These are phyloP conservation scores for human DNA, from an alignment of 2,113 vertebrate genomes.

Conservation along the genomic window DNA sequence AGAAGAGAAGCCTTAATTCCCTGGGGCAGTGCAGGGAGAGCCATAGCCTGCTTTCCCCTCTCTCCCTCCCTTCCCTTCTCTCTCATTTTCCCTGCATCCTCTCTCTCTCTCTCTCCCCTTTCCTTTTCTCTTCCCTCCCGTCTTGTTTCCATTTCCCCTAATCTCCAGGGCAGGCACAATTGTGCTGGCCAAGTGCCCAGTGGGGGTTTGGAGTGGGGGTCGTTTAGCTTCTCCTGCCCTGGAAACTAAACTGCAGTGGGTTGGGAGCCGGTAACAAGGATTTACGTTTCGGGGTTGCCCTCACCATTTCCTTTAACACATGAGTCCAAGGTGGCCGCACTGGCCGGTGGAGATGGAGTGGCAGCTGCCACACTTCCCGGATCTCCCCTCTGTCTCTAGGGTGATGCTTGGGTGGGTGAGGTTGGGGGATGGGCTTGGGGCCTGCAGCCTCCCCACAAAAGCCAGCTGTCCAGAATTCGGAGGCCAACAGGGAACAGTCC, in stretches of 20 bases:
- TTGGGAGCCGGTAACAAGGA: neutral
- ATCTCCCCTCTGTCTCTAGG: neutral
- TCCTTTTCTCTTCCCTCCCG: neutral
- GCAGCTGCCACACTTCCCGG: neutral
- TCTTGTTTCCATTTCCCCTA: too few species aligned
- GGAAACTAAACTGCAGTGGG: neutral
- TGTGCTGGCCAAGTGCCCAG: neutral
- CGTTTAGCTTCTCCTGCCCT: neutral
- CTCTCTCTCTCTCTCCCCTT: neutral
- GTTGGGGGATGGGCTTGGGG: neutral
- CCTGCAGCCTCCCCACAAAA: neutral
- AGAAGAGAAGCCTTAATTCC: neutral
- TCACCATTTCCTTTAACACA: neutral
- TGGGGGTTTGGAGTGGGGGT: neutral
- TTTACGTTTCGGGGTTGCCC: neutral
- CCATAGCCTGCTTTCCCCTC: neutral
- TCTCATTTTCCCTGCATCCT: too few species aligned
- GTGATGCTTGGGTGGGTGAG: neutral
- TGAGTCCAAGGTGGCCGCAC: neutral
- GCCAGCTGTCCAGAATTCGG: neutral
- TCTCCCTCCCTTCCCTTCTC: too few species aligned
- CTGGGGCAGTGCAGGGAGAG: neutral
- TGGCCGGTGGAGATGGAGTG: neutral
- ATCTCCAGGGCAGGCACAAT: neutral
- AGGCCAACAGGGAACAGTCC: neutral